These are phyloP conservation scores for Psophia crepitans DNA, from an alignment of 2,113 vertebrate species.

Conservation along the genomic window DNA sequence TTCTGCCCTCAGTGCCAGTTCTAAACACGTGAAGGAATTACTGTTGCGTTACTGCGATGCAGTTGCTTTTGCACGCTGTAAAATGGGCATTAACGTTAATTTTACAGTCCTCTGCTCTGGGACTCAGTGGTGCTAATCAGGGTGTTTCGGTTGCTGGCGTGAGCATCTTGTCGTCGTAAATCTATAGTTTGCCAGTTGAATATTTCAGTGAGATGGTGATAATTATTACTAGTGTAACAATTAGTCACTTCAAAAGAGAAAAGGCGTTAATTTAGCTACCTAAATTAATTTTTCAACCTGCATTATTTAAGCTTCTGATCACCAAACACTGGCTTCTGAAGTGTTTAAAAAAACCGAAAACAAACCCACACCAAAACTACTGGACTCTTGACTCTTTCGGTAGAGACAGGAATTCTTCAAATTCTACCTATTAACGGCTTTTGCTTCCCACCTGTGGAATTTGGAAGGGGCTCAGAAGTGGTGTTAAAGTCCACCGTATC, in stretches of 20 bases:
- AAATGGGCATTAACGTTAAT: neutral
- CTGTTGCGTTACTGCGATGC: neutral
- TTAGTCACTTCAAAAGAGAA: neutral
- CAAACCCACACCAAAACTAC: neutral
- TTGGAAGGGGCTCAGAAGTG: neutral
- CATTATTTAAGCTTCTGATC: neutral
- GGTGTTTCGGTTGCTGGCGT: neutral
- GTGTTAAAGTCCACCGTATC: neutral
- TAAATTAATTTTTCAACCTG: neutral
- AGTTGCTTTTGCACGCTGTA: neutral
- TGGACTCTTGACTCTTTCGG: neutral
- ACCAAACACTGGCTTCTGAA: neutral
- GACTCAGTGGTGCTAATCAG: neutral
- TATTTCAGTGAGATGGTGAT: neutral
- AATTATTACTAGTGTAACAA: neutral
- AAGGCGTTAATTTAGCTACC: neutral
- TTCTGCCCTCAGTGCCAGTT: neutral
- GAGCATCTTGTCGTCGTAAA: neutral
- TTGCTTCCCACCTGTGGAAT: neutral
- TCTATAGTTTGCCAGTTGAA: neutral
- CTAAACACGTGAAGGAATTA: neutral
- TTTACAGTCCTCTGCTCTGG: neutral
- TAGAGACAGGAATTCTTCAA: neutral
- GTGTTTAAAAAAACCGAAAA: neutral
- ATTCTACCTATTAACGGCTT: neutral